phyloP scores from a whole-genome alignment of 2,113 vertebrate genomes.

The Mustelus asterias region DNA sequence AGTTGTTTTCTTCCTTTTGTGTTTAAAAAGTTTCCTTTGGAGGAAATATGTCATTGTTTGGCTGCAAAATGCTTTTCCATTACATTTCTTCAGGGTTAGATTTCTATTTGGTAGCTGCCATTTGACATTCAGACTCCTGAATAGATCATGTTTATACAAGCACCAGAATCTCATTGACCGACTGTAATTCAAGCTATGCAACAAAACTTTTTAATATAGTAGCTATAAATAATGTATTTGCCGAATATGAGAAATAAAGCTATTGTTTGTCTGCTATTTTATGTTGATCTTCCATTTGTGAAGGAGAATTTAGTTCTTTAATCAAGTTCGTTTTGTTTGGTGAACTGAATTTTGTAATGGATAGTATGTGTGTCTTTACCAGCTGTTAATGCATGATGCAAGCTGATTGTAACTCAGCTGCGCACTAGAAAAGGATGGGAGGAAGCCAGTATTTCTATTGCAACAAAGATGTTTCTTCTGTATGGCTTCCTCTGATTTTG shows the following conservation, averaged over 20 bases:
- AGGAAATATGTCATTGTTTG: background rate
- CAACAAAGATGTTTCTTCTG: background rate
- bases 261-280: slow-evolving; percentile 39
- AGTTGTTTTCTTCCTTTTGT: background rate
- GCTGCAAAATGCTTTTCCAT: background rate
- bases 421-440: background rate
- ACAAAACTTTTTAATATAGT: slow-evolving; percentile 51
- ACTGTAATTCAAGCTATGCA: slow-evolving; percentile 45
- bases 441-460: background rate
- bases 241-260: slow-evolving; percentile 51
- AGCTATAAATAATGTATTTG: slow-evolving; percentile 58
- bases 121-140: background rate
- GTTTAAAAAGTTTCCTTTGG: background rate
- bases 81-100: background rate
- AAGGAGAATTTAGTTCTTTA: background rate
- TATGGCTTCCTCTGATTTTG: background rate
- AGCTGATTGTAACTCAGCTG: background rate
- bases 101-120: background rate
- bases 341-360: background rate
- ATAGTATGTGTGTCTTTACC: background rate
- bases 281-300: slow-evolving; percentile 12
- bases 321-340: background rate
- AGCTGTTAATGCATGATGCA: background rate
- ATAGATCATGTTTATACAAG: background rate
- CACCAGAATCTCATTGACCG: slow-evolving; percentile 40